Base-by-base conservation (phyloP, 2,888 invertebrate genomes). In the Cerastis rubricosa region DNA sequence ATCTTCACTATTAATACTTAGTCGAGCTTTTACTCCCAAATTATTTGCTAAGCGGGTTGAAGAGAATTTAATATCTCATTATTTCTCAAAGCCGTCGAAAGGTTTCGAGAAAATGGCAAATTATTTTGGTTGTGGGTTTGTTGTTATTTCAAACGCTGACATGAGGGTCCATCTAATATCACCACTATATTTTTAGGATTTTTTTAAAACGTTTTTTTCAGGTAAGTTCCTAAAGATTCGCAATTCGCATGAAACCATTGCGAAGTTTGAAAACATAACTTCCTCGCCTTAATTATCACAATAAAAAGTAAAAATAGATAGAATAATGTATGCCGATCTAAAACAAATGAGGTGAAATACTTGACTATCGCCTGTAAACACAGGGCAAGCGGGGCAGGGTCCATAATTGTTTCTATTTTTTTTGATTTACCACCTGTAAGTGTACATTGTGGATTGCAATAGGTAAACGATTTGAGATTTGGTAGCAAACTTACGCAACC, bases 11-110 rank as follows among this genome's bases (percentile, higher is more conserved):
- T 22, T 70, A 35, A 67, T 19, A 67, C 8, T n/a, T 9, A 49
- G 40, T 14, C 47, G 12, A 64, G 29, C 17, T 17, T 57, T 25
- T 25, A 57, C 25, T 25, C 25, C 25, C 25, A 17, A 25, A 29
- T 57, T 29, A n/a, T 57, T 57, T 57, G 25, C 25, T 2, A 57
- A 57, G 25, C 17, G 57, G 25, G 25, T 57, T 17, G 14, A 45
- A 17, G 8, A 57, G 3, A 57, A 54, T 73, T 57, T 57, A 57
- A 68, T 67, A 68, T 57, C 54, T 35, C n/a, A 54, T 54, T 11
- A 54, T 72, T 54, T 68, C 2, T 54, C 43, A 12, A 57, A 72
- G 14, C 7, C n/a, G 29, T n/a, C 1, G 43, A 45, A 45, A 57
- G 40, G 35, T 71, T 22, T 29, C 61, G 40, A 47, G 1, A 47